Percentiles rank a stretch among this genome's conserved stretches.
phyloP scores from a whole-genome alignment of 2,797 vertebrate species.

The Syngnathus rostellatus region DNA sequence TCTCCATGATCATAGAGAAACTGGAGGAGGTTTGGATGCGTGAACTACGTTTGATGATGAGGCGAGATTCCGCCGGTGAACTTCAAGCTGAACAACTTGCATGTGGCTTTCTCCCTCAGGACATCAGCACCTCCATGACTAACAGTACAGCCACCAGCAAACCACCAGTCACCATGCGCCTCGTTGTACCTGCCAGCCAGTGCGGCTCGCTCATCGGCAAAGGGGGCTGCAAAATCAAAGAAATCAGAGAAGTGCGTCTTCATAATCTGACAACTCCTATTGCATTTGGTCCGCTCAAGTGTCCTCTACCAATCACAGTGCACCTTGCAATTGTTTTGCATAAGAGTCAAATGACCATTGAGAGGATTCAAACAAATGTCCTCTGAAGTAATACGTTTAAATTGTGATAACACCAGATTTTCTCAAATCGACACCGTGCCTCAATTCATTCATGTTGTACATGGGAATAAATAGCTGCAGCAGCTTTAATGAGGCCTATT shows the following conservation, averaged over 20 bases:
- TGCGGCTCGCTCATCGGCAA: slow-evolving; percentile 92
- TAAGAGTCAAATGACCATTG: neutral
- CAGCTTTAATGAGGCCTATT: neutral
- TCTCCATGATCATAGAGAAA: slow-evolving; percentile 95
- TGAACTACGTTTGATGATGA: neutral
- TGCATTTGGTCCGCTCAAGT: neutral
- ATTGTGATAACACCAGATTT: neutral
- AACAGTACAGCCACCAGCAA: slow-evolving; percentile 93
- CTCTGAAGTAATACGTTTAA: neutral
- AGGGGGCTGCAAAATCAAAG: slow-evolving; percentile 94
- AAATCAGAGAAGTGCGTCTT: slow-evolving; percentile 82
- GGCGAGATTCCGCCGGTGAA: neutral
- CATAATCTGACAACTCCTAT: neutral
- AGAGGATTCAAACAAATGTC: neutral
- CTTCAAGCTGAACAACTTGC: neutral
- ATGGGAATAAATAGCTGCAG: neutral
- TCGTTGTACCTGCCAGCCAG: slow-evolving; percentile 89
- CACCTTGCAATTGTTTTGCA: neutral
- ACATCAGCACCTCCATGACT: slow-evolving; percentile 93
- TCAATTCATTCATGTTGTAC: neutral
- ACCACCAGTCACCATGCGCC: slow-evolving; percentile 87
- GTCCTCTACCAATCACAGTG: neutral
- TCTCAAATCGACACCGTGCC: neutral
- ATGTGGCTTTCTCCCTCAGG: slow-evolving; percentile 53
- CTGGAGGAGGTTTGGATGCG: slow-evolving; percentile 80